Conservation (phyloP, 2,888 invertebrate genomes). For the Catocala sponsa region DNA sequence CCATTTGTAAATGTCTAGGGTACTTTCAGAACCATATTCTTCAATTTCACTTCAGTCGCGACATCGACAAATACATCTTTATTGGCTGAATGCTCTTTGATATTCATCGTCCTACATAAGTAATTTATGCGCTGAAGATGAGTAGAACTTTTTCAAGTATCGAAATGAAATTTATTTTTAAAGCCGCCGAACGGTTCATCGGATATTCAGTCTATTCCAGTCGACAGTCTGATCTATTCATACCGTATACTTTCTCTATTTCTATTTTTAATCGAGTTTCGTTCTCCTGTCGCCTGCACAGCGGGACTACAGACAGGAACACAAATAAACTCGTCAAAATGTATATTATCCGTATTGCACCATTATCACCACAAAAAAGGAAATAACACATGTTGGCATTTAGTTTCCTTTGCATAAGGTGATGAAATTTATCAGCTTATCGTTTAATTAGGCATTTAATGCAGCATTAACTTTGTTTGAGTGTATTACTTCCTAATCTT, state of each 20-base stretch:
- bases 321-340: constrained; percentile 61
- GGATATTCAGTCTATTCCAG: constrained; percentile 69
- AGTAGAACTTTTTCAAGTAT: constrained; percentile 33
- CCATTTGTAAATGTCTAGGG: background rate
- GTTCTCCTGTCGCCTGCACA: constrained; percentile 67
- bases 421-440: constrained; percentile 4
- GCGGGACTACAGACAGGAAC: constrained; percentile 62
- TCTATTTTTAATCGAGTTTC: constrained; percentile 74
- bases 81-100: constrained; percentile 5
- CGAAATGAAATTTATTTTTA: constrained; percentile 49
- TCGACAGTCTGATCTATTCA: constrained; percentile 75
- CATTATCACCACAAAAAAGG: no score
- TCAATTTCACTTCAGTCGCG: background rate
- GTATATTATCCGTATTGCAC: constrained; percentile 42
- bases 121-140: constrained; percentile 18
- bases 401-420: constrained; percentile 1
- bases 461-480: background rate
- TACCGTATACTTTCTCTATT: constrained; percentile 73
- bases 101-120: constrained; percentile 9
- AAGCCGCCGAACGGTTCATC: constrained; percentile 60
- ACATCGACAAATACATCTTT: constrained; percentile 1
- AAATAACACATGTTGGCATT: constrained; percentile 22
- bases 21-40: constrained; percentile 2
- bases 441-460: background rate
- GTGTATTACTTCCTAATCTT: constrained; percentile 1